These are phyloP conservation scores for Drosophila gunungcola DNA, from an alignment of 1,140 invertebrate species.

Conservation along the genomic window DNA sequence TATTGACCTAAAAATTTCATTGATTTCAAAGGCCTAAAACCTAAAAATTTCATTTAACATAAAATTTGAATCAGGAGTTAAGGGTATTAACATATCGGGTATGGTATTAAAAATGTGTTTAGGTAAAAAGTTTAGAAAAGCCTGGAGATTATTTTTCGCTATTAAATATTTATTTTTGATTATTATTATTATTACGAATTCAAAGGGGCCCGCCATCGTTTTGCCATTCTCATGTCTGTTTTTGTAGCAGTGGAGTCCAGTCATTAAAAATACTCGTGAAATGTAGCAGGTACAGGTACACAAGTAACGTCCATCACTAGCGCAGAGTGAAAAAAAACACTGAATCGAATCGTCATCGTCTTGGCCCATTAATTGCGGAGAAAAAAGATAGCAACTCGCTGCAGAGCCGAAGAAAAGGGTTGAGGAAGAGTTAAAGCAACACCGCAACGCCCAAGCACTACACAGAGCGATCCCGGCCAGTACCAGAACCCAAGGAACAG, in stretches of 20 bases:
- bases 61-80: no score
- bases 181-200: neutral
- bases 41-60: no score
- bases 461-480: neutral
- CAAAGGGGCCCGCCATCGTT: neutral
- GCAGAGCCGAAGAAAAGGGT: slow-evolving; percentile 15
- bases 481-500: slow-evolving; percentile 1
- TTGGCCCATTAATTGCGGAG: slow-evolving; percentile 30
- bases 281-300: slow-evolving; percentile 1
- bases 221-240: neutral
- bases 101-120: no score
- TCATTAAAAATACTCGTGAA: neutral
- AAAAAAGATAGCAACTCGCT: slow-evolving; percentile 12
- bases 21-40: no score
- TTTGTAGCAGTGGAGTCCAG: neutral
- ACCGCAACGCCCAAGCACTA: no score
- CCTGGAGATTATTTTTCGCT: no score
- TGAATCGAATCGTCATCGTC: slow-evolving; percentile 37
- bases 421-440: neutral
- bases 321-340: slow-evolving; percentile 7
- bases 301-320: slow-evolving; percentile 8
- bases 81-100: no score
- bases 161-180: no score
- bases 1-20: no score
- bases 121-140: no score